Evolutionary conservation across 1,140 invertebrate species (phyloP), one percentile per base, ranked within the genome.

Genomic region (Diorhabda elongata): DNA sequence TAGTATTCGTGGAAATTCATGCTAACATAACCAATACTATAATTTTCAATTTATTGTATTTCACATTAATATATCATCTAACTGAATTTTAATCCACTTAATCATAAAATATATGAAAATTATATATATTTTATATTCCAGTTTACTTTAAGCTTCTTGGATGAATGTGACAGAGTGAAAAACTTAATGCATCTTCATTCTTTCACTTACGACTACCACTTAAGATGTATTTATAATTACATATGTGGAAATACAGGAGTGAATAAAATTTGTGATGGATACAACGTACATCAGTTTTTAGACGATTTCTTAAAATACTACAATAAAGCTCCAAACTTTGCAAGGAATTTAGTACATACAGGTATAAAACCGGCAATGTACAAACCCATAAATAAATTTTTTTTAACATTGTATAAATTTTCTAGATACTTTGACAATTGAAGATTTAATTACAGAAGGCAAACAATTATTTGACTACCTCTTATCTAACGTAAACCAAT

Each of bases 121-220:
- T 43, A 61, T 44, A 66, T 42, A 26, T 66, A 45, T 11, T 75
- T 71, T 69, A 73, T 73, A 73, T 83, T 83, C 61, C 80, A 92
- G 88, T 87, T 90, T 76, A 87, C 86, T 47, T 73, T 89, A 61
- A 87, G 87, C 73, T 93, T 93, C 80, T 80, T 93, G 73, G 91
- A 92, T 76, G 89, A 91, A 77, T 90, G 90, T 80, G 91, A 93
- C 77, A 88, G 88, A 77, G 88, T 92, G 43, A 92, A 91, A 81
- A 82, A 86, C 56, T 83, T 85, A 47, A 88, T 92, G 83, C 93
- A 95, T 82, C 83, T 94, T 45, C 93, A 95, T 82, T 95, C 93
- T 2, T 95, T 95, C 77, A 92, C 92, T 0, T 94, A 94, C 75
- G 93, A 95, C 80, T 95, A 92, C 79, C 93, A 95, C 81, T 82